Conservation (phyloP, 1,140 invertebrate genomes). For the Nephila pilipes region DNA sequence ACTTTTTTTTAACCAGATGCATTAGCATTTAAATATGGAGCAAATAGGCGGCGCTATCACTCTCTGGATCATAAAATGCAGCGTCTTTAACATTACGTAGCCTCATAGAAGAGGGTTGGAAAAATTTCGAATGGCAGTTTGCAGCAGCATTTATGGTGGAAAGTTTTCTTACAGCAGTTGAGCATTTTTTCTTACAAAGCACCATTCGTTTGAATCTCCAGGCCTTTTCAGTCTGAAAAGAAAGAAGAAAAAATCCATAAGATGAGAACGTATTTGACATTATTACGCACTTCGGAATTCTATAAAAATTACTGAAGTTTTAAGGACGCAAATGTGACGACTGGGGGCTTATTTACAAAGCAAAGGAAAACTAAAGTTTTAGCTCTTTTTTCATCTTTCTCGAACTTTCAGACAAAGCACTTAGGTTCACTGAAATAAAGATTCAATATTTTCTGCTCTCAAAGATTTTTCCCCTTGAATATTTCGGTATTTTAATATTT, state of each 20-base stretch:
- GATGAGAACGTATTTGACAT: conserved; percentile 53
- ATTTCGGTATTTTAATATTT: no score
- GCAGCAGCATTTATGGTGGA: conserved; percentile 40
- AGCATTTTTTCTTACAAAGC: conserved; percentile 45
- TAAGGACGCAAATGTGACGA: conserved; percentile 41
- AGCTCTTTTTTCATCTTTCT: neutral
- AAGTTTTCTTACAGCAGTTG: conserved; percentile 58
- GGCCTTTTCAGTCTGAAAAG: neutral
- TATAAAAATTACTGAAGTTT: conserved; percentile 63
- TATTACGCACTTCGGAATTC: conserved; percentile 32
- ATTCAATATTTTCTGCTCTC: no score
- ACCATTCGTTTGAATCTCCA: conserved; percentile 18
- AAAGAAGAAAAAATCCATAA: conserved; percentile 1
- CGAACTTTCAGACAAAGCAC: no score
- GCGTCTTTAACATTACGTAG: conserved; percentile 31
- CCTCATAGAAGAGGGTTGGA: neutral
- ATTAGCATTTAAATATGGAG: conserved; percentile 69
- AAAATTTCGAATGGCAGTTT: conserved; percentile 51
- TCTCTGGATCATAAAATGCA: conserved; percentile 40
- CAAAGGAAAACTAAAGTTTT: neutral
- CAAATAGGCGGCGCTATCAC: conserved; percentile 68
- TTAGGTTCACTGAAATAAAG: no score
- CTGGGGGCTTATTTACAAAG: conserved; percentile 44
- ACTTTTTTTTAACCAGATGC: conserved; percentile 23
- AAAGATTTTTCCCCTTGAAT: no score